A percentile compares a stretch with the other conserved stretches of the same genome.
phyloP scores from a whole-genome alignment of 1,140 invertebrate genomes.

The Drosophila novamexicana region DNA sequence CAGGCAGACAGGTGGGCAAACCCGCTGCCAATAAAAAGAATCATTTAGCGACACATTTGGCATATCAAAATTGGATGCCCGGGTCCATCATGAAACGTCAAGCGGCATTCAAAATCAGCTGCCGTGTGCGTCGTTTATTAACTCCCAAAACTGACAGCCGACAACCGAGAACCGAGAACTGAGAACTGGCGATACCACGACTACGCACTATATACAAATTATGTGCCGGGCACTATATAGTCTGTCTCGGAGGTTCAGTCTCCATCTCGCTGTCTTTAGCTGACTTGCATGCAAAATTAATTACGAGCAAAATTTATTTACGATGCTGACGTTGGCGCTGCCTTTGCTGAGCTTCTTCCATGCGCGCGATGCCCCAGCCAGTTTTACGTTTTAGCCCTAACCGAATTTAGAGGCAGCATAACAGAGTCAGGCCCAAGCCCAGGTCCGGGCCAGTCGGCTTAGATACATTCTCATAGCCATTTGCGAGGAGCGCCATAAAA shows the following conservation, averaged over 20 bases:
- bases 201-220: neutral
- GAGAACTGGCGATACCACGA: conserved; percentile 8
- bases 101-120: conserved; percentile 69
- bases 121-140: conserved; percentile 57
- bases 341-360: conserved; percentile 15
- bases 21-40: conserved; percentile 53
- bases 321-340: conserved; percentile 39
- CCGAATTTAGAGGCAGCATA: conserved; percentile 62
- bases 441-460: conserved; percentile 43
- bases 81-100: conserved; percentile 39
- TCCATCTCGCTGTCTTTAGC: conserved; percentile 27
- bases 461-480: conserved; percentile 69
- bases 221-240: conserved; percentile 5
- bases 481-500: conserved; percentile 61
- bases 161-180: neutral
- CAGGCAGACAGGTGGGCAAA: too few species aligned
- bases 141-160: conserved; percentile 25
- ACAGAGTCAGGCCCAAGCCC: conserved; percentile 16
- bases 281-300: conserved; percentile 80
- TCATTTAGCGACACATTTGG: conserved; percentile 79
- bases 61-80: conserved; percentile 64
- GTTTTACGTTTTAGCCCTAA: conserved; percentile 71
- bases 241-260: conserved; percentile 9
- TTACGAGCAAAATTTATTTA: conserved; percentile 76
- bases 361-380: conserved; percentile 61